Base-by-base conservation (phyloP, 2,113 vertebrate genomes). In the Lucifuga dentata region DNA sequence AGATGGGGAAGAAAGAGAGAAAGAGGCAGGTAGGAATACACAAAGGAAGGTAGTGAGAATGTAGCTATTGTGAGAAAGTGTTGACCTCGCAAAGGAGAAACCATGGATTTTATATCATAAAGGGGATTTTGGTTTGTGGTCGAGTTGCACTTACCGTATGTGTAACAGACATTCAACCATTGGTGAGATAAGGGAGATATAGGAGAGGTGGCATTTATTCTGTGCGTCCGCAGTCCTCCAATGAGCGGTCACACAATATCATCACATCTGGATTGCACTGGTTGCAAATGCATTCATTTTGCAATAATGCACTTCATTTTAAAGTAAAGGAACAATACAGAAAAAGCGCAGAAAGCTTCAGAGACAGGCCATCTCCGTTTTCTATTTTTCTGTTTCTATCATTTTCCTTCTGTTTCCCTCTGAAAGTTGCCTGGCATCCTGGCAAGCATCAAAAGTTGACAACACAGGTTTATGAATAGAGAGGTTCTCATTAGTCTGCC, bases 31-130 rank as follows among this genome's bases (percentile, higher is more conserved):
- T 58, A 48, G 53, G 41, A 68, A 78, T 69, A 29, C 60, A 78
- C 60, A 74, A 36, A 72, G 64, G 73, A 78, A 35, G 40, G 40
- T 41, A 10, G 61, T 51, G 46, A 64, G 61, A 62, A 70, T 67
- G 60, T 20, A 48, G 77, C 75, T 76, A 78, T 53, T 79, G 80
- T 80, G 70, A 84, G 79, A 63, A 66, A 82, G 58, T 64, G 69
- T 75, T 90, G 88, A 89, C 88, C 89, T 87, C 89, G 86, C 76
- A 83, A 88, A 85, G n/a, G 55, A 64, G 68, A 68, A 82, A 67
- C 71, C 83, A 58, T 32, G 68, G 81, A 83, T 83, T 80, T 73
- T 80, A 85, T 83, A 79, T 81, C 87, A 78, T 80, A 38, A 67
- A 84, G 84, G 74, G 35, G 24, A 57, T 85, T 84, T 46, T 80